Evolutionary conservation across 2,113 vertebrate genomes (phyloP), one percentile per base, ranked within the genome.

Genomic region (Chionis minor): DNA sequence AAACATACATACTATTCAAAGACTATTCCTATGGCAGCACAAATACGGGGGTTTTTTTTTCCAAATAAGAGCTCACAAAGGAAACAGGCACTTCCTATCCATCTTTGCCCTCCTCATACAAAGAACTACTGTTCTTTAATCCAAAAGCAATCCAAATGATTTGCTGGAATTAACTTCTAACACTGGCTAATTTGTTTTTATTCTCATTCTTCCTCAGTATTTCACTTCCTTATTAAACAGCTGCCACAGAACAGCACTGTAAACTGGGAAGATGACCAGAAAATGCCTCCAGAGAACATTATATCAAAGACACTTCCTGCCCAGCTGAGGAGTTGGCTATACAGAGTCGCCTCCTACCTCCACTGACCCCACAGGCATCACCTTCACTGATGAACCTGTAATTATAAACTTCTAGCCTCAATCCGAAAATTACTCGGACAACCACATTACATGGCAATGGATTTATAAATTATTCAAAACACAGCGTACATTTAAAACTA

Each of bases 221-320:
- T 97, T 96, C 93, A 97, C 97, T 97, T 97, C 97, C 97, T 96
- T 91, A 92, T 96, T 96, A 97, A 97, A 95, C 94, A 97, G 94
- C 97, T 97, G 96, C 96, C 81, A 94, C 61, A 90, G 90, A 97
- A 94, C 6, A 97, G 93, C 75, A 92, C 92, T 96, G 88, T 69
- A 88, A 96, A 91, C 93, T 90, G 97, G 97, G 96, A 97, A 97
- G 93, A 96, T 71, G 69, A 97, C 96, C 97, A 97, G 96, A 96
- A 97, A 97, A 96, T 84, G 94, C 88, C 91, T 95, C 86, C 94
- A 81, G 92, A 96, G 88, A 88, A 94, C 71, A 61, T 81, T 91
- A 38, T 30, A 92, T 16, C 88, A 94, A 84, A 96, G 77, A 93
- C 19, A 35, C 86, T 97, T 97, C 96, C 97, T 96, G 93, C 90